phyloP scores from a whole-genome alignment of 1,140 invertebrate genomes.

The Coenobita brevimanus region DNA sequence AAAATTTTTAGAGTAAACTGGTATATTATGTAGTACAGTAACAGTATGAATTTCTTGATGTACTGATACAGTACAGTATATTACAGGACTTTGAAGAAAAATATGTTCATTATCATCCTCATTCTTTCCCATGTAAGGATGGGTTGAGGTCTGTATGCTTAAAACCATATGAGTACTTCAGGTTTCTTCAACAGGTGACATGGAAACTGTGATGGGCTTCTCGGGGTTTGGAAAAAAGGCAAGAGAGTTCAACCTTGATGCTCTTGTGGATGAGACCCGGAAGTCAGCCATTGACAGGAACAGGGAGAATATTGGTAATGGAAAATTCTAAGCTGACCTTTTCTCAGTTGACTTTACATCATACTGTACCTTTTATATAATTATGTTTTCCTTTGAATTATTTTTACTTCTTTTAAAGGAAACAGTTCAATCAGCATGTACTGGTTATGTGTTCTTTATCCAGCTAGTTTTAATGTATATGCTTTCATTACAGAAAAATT shows the following conservation, averaged over 20 bases:
- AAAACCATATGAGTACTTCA: neutral
- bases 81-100: too few relatives aligned
- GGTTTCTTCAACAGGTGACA: slow-evolving; percentile 18
- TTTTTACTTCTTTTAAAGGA: too few relatives aligned
- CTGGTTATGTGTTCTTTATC: too few relatives aligned
- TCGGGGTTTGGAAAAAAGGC: slow-evolving; percentile 84
- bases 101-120: neutral
- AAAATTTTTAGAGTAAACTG: too few relatives aligned
- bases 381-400: too few relatives aligned
- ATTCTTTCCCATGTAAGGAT: neutral
- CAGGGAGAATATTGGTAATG: slow-evolving; percentile 68
- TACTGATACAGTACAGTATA: too few relatives aligned
- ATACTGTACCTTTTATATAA: neutral
- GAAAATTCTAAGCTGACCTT: slow-evolving; percentile 27
- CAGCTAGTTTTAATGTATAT: neutral
- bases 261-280: slow-evolving; percentile 75
- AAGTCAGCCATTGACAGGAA: slow-evolving; percentile 72
- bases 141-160: neutral
- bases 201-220: slow-evolving; percentile 79
- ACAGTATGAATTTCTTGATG: too few relatives aligned
- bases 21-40: too few relatives aligned
- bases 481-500: slow-evolving; percentile 19
- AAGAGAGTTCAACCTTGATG: slow-evolving; percentile 82
- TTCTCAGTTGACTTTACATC: neutral
- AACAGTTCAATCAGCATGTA: too few relatives aligned